Conservation (phyloP, 2,113 vertebrate species). For the Laterallus jamaicensis region DNA sequence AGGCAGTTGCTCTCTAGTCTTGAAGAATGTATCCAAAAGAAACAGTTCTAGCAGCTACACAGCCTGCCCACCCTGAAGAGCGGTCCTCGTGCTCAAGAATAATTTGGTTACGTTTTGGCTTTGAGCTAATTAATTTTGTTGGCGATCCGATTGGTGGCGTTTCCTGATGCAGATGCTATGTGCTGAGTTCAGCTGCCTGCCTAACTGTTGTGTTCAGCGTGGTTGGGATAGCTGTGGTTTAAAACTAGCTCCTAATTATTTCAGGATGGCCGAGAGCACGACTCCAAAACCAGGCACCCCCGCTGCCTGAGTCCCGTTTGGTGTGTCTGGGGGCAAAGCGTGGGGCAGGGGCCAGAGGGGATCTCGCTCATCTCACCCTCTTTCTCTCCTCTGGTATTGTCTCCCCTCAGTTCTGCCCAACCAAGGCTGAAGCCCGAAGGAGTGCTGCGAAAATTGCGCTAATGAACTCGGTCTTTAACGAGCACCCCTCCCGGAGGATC, state of each 20-base stretch:
- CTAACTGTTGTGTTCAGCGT: background rate
- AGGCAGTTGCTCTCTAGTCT: background rate
- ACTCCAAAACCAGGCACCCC: background rate
- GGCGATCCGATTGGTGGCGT: background rate
- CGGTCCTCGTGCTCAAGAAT: background rate
- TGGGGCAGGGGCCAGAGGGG: background rate
- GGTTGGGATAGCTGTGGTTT: background rate
- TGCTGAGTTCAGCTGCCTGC: conserved; percentile 56
- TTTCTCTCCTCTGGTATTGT: too few relatives aligned
- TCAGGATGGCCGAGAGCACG: conserved; percentile 40
- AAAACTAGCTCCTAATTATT: conserved; percentile 31
- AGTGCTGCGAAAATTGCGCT: conserved; percentile 97
- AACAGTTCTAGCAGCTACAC: background rate
- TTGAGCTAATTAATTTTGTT: conserved; percentile 17
- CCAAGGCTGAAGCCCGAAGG: conserved; percentile 92
- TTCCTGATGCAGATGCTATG: background rate
- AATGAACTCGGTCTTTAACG: conserved; percentile 98
- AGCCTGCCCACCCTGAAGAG: background rate
- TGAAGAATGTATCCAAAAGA: background rate
- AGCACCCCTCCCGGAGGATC: conserved; percentile 95
- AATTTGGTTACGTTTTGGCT: background rate
- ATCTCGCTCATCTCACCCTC: fast-evolving
- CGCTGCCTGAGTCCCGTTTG: background rate
- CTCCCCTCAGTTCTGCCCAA: conserved; percentile 91
- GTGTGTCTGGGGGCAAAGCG: background rate